Percentiles rank a stretch among this genome's conserved stretches.
Evolutionary conservation across 1,140 invertebrate species (phyloP).

Genomic region (Trichonephila clavipes): DNA sequence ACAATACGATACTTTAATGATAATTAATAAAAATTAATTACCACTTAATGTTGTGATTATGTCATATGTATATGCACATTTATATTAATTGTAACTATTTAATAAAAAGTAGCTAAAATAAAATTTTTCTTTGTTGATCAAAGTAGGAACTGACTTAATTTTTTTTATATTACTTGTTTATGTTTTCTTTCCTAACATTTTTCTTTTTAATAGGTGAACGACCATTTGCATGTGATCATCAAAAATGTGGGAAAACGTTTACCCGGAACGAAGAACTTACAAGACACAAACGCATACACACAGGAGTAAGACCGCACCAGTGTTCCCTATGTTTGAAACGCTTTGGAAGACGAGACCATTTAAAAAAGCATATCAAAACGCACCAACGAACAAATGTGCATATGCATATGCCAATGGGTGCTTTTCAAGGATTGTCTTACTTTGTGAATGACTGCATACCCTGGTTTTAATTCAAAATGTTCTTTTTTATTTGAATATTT

Average conservation of each 20-base stretch:
- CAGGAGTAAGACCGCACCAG: constrained; percentile 85
- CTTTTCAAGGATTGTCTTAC: constrained; percentile 62
- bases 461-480: constrained; percentile 17
- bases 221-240: constrained; percentile 91
- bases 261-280: constrained; percentile 95
- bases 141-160: no score
- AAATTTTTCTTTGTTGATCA: no score
- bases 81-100: no score
- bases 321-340: constrained; percentile 91
- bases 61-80: no score
- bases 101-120: no score
- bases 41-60: no score
- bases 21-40: no score
- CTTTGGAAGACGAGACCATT: constrained; percentile 96
- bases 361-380: constrained; percentile 94
- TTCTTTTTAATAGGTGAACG: constrained; percentile 78
- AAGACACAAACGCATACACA: constrained; percentile 92
- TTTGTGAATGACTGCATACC: constrained; percentile 61
- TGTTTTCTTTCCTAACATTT: not conserved
- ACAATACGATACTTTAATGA: no score
- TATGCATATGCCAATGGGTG: constrained; percentile 23
- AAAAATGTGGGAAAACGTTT: constrained; percentile 90
- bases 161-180: not conserved
- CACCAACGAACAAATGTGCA: constrained; percentile 84
- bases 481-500: not conserved